Percentiles rank a stretch among this genome's conserved stretches.
These are phyloP conservation scores for Acipenser ruthenus DNA, from an alignment of 2,797 vertebrate genomes.

Conservation along the genomic window DNA sequence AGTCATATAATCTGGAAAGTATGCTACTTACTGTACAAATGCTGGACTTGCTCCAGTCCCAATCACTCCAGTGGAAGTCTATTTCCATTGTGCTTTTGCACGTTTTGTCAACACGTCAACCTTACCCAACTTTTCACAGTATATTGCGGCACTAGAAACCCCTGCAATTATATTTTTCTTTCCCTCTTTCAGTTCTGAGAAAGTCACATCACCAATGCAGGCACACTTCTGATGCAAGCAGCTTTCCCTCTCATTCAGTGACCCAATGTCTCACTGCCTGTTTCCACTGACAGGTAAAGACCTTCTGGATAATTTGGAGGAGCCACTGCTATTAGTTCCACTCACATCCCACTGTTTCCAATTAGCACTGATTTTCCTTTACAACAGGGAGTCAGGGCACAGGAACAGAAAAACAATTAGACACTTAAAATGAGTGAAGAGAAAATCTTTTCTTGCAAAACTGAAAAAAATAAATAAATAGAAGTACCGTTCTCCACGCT, in stretches of 20 bases:
- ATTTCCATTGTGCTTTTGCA: conserved; percentile 24
- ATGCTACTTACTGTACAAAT: conserved; percentile 10
- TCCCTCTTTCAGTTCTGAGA: conserved; percentile 24
- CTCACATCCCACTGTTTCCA: conserved; percentile 38
- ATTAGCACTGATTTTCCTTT: conserved; percentile 43
- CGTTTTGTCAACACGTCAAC: too few relatives aligned
- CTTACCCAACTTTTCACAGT: conserved; percentile 17
- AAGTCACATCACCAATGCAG: conserved; percentile 19
- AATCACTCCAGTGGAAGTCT: conserved; percentile 6
- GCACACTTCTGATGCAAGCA: conserved; percentile 24
- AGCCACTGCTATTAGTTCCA: conserved; percentile 32
- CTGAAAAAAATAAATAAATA: background rate
- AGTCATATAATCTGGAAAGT: conserved; percentile 7
- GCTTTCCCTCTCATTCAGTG: conserved; percentile 23
- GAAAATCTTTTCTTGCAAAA: conserved; percentile 16
- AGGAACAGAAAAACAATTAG: conserved; percentile 24
- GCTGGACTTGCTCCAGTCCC: conserved; percentile 12
- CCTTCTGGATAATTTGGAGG: conserved; percentile 27
- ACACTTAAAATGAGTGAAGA: conserved; percentile 18
- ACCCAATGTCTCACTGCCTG: conserved; percentile 28
- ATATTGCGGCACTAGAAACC: conserved; percentile 29
- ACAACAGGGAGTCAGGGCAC: conserved; percentile 28
- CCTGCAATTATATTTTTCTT: conserved; percentile 1
- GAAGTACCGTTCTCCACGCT: background rate
- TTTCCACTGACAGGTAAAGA: conserved; percentile 28